Percentiles rank a stretch among this genome's conserved stretches.
phyloP scores from a whole-genome alignment of 2,113 vertebrate genomes.

The Tychaedon coryphoeus region DNA sequence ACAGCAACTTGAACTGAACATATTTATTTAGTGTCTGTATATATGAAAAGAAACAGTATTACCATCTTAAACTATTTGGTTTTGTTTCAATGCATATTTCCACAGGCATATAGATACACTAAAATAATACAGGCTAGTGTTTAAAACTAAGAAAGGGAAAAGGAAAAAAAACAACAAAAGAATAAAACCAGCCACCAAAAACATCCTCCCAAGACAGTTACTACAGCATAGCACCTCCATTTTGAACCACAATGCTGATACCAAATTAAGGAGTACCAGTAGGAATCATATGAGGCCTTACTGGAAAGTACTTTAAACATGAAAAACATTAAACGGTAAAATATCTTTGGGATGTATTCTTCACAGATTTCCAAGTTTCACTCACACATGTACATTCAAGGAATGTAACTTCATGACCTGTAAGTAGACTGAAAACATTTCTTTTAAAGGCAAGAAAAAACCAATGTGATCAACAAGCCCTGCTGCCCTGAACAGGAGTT shows the following conservation, averaged over 20 bases:
- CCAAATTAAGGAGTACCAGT: background rate
- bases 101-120: background rate
- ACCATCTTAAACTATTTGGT: background rate
- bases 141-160: background rate
- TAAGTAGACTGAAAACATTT: background rate
- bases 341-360: background rate
- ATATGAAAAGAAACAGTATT: background rate
- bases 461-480: rapidly evolving
- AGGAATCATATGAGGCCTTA: background rate
- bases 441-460: background rate
- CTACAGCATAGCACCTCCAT: background rate
- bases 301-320: background rate
- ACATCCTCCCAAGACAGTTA: background rate
- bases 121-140: background rate
- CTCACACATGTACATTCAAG: background rate
- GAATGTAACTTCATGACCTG: background rate
- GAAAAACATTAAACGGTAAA: background rate
- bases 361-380: background rate
- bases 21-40: background rate
- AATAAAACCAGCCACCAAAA: background rate
- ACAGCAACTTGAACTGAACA: background rate
- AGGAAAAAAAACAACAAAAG: background rate
- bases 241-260: background rate
- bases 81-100: background rate
- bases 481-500: background rate